phyloP scores from a whole-genome alignment of 2,797 vertebrate species.

The Hemibagrus guttatus region DNA sequence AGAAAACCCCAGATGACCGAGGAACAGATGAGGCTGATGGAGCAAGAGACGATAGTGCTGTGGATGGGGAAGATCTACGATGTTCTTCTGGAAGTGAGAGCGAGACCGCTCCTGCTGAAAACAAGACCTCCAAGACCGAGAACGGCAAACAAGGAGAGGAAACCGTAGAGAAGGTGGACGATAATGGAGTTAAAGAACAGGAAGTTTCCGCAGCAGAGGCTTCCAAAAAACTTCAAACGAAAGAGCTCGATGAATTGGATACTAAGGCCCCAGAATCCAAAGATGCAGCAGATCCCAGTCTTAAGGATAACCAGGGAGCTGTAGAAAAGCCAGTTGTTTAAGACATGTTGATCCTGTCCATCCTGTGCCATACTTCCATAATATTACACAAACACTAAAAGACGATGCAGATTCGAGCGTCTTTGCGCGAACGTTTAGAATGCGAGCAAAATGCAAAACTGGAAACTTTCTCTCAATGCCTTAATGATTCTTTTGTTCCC shows the following conservation, averaged over 20 bases:
- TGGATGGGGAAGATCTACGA: constrained; percentile 63
- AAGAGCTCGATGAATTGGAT: constrained; percentile 22
- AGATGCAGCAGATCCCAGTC: constrained; percentile 28
- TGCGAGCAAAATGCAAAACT: constrained; percentile 34
- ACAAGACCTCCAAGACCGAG: constrained; percentile 56
- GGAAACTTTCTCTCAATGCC: constrained; percentile 52
- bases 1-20: constrained; percentile 76
- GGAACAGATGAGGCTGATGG: constrained; percentile 62
- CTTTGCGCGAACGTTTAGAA: constrained; percentile 17
- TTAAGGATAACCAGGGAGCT: constrained; percentile 30
- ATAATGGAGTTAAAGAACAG: constrained; percentile 13
- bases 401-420: constrained; percentile 35
- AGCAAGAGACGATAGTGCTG: constrained; percentile 66
- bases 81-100: constrained; percentile 56
- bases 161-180: background rate
- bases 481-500: constrained; percentile 50
- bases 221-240: constrained; percentile 27
- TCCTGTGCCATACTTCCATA: constrained; percentile 52
- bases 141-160: background rate
- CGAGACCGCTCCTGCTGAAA: constrained; percentile 61
- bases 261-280: constrained; percentile 32
- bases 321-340: constrained; percentile 31
- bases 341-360: constrained; percentile 20
- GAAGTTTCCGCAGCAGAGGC: constrained; percentile 32
- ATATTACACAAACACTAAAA: constrained; percentile 53